Evolutionary conservation across 2,113 vertebrate genomes (phyloP).

Genomic region (Alligator mississippiensis): DNA sequence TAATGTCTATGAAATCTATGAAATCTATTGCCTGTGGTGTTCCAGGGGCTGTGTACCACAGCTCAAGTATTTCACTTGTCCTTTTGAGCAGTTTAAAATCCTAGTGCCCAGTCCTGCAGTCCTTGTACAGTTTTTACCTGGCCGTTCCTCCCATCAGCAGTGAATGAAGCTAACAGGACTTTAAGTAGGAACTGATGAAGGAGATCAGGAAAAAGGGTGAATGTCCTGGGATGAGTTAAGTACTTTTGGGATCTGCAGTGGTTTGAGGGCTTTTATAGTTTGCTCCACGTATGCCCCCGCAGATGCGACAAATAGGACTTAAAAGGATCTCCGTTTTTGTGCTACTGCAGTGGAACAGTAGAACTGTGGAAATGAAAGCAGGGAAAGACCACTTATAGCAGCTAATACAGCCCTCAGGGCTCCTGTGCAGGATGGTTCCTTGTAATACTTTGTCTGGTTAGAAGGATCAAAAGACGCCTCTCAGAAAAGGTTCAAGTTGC

Average conservation of each 20-base stretch:
- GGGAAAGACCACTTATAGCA: background rate
- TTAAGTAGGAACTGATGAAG: background rate
- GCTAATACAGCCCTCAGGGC: background rate
- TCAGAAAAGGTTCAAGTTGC: background rate
- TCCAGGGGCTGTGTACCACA: background rate
- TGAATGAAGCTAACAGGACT: background rate
- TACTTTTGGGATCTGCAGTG: background rate
- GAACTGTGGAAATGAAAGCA: background rate
- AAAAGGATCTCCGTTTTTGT: background rate
- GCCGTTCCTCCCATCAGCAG: background rate
- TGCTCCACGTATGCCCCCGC: background rate
- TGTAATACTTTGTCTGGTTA: background rate
- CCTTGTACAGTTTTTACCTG: background rate
- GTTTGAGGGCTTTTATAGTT: background rate
- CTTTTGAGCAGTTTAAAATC: background rate
- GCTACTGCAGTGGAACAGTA: rapidly evolving
- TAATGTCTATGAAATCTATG: no score
- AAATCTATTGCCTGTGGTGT: background rate
- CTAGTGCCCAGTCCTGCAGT: background rate
- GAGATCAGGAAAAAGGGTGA: background rate
- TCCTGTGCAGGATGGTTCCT: background rate
- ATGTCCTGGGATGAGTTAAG: background rate
- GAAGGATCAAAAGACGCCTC: background rate
- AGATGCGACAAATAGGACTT: background rate
- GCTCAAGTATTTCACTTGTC: background rate